Evolutionary conservation across 2,888 invertebrate species (phyloP), one percentile per base, ranked within the genome.

Genomic region (Nomada ruficornis): DNA sequence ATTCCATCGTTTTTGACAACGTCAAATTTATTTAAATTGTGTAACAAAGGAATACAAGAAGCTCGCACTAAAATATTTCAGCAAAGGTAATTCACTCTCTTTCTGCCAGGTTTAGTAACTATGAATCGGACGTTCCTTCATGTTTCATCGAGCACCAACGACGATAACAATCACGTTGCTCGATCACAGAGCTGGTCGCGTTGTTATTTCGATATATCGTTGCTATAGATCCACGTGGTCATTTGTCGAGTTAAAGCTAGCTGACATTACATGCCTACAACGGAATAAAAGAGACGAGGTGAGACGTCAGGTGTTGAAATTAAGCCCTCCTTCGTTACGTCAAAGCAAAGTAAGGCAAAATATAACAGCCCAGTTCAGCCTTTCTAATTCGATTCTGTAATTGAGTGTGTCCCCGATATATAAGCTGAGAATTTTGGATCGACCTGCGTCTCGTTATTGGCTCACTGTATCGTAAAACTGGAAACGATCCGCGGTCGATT

Each of bases 311-410:
- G 77, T 77, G 84, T 84, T 75, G 36, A 73, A 85, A 82, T 62
- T 71, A 78, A 80, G 77, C 77, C 80, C 77, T 78, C 81, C 80
- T 74, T 84, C 69, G 80, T 83, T 81, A 83, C 83, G 76, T 72
- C 83, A 81, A 78, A 65, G 83, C 80, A 84, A 84, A 84, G 84
- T 86, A 81, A 88, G 82, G 83, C 82, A 80, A 85, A 85, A 82
- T 82, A 82, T 85, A 82, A 82, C 84, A 77, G 80, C 71, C 82
- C 74, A 62, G 62, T 26, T 59, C 26, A 70, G 26, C 82, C 81
- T 78, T 77, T 59, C 84, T 47, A 57, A 77, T 80, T 82, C 85
- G 82, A 82, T 85, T 82, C 82, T 74, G 84, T 85, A 85, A 77
- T 77, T 77, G 77, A 78, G 79, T 85, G 82, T 82, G 76, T 73